Conservation (phyloP, 2,797 vertebrate species). For the Enteromius fasciolatus region DNA sequence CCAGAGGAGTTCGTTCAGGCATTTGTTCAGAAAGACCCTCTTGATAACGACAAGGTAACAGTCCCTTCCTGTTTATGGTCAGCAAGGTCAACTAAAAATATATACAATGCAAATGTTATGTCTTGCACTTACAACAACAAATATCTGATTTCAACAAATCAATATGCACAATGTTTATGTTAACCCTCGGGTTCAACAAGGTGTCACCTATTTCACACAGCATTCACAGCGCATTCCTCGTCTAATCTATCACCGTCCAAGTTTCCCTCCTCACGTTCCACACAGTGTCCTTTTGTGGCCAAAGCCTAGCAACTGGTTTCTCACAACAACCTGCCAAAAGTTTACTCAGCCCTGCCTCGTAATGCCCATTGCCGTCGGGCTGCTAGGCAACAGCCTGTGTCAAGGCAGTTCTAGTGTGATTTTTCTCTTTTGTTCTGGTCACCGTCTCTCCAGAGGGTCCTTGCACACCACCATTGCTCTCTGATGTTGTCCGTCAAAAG, state of each 20-base stretch:
- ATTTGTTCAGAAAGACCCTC: slow-evolving; percentile 88
- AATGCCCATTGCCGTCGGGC: slow-evolving; percentile 60
- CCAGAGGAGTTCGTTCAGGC: slow-evolving; percentile 96
- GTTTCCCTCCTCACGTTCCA: slow-evolving; percentile 62
- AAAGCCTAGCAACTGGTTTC: slow-evolving; percentile 70
- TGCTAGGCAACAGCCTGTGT: slow-evolving; percentile 73
- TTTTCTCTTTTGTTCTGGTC: slow-evolving; percentile 62
- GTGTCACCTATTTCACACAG: slow-evolving; percentile 60
- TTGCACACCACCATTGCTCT: slow-evolving; percentile 23
- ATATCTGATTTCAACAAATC: slow-evolving; percentile 52
- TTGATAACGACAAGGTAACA: slow-evolving; percentile 90
- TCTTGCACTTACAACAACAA: slow-evolving; percentile 16
- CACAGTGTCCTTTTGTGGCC: slow-evolving; percentile 60
- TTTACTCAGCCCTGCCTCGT: slow-evolving; percentile 56
- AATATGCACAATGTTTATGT: slow-evolving; percentile 58
- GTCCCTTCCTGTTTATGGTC: not conserved
- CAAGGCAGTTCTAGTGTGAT: slow-evolving; percentile 55
- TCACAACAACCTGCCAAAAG: slow-evolving; percentile 53
- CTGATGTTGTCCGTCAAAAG: slow-evolving; percentile 56
- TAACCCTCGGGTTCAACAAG: slow-evolving; percentile 50
- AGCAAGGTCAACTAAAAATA: slow-evolving; percentile 31
- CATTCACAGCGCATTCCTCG: slow-evolving; percentile 46
- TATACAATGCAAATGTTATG: not conserved
- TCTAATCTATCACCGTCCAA: slow-evolving; percentile 43
- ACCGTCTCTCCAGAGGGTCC: slow-evolving; percentile 32